These are phyloP conservation scores for Caenorhabditis brenneri DNA, from an alignment of 1,140 invertebrate genomes.

Conservation along the genomic window DNA sequence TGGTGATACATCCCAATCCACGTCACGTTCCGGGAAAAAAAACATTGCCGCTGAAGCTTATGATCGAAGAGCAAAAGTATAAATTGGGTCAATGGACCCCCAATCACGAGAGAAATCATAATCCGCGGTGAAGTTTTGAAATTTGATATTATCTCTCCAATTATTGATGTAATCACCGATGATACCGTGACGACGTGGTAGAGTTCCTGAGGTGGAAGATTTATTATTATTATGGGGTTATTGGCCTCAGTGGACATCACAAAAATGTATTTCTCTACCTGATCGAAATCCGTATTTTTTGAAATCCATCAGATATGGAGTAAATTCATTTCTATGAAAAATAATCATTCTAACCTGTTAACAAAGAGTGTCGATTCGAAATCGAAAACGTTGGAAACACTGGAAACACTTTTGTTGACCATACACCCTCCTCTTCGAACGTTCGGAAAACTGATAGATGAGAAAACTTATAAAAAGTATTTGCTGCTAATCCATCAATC, in stretches of 20 bases:
- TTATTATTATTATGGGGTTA: neutral
- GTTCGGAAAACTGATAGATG: conserved; percentile 34
- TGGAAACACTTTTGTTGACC: conserved; percentile 42
- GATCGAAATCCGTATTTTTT: no score
- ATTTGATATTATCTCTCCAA: conserved; percentile 25
- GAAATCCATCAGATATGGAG: no score
- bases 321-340: no score
- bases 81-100: conserved; percentile 46
- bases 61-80: conserved; percentile 1
- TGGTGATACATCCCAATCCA: conserved; percentile 38
- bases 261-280: no score
- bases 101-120: conserved; percentile 46
- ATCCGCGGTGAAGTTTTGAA: conserved; percentile 41
- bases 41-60: conserved; percentile 44
- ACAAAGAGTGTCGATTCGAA: conserved; percentile 49
- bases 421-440: conserved; percentile 49
- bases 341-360: conserved; percentile 41
- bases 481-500: conserved; percentile 45
- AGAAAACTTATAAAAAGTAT: conserved; percentile 40
- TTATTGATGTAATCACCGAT: conserved; percentile 48
- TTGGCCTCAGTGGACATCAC: no score
- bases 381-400: conserved; percentile 49
- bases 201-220: conserved; percentile 34
- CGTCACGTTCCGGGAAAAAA: conserved; percentile 54
- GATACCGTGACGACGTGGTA: conserved; percentile 46